Conservation (phyloP, 1,140 invertebrate species). For the Adoxophyes honmai region DNA sequence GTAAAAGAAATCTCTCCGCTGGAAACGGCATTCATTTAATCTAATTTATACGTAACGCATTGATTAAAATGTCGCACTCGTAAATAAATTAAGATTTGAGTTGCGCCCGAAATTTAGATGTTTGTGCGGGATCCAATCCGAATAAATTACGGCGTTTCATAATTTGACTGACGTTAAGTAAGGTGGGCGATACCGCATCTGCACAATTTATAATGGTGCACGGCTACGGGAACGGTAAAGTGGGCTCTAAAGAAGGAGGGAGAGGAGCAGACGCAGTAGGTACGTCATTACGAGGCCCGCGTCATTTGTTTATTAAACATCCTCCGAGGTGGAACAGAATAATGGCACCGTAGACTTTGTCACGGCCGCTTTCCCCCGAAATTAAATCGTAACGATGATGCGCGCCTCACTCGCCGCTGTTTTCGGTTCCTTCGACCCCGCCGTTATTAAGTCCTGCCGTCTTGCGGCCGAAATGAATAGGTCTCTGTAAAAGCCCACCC, state of each 20-base stretch:
- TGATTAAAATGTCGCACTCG: neutral
- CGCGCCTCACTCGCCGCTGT: constrained; percentile 50
- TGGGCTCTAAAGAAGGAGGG: constrained; percentile 41
- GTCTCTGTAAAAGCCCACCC: constrained; percentile 62
- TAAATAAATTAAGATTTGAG: too few species aligned
- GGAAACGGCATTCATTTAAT: constrained; percentile 6
- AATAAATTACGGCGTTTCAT: neutral
- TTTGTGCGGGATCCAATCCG: too few species aligned
- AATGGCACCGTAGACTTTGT: constrained; percentile 68
- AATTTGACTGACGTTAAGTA: constrained; percentile 14
- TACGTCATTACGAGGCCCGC: constrained; percentile 60
- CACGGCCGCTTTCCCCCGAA: constrained; percentile 66
- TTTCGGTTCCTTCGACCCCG: constrained; percentile 47
- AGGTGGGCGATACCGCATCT: constrained; percentile 27
- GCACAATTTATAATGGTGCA: constrained; percentile 20
- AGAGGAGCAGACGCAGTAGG: constrained; percentile 37
- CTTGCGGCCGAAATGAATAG: constrained; percentile 73
- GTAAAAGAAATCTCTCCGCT: constrained; percentile 18
- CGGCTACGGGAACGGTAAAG: constrained; percentile 39
- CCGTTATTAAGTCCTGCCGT: constrained; percentile 67
- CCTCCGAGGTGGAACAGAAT: constrained; percentile 69
- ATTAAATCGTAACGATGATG: constrained; percentile 75
- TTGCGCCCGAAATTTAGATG: too few species aligned
- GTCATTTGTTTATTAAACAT: constrained; percentile 76
- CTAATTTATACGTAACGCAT: constrained; percentile 7